Evolutionary conservation across 2,797 vertebrate genomes (phyloP), one percentile per base, ranked within the genome.

Genomic region (Pantherophis vulpinus): DNA sequence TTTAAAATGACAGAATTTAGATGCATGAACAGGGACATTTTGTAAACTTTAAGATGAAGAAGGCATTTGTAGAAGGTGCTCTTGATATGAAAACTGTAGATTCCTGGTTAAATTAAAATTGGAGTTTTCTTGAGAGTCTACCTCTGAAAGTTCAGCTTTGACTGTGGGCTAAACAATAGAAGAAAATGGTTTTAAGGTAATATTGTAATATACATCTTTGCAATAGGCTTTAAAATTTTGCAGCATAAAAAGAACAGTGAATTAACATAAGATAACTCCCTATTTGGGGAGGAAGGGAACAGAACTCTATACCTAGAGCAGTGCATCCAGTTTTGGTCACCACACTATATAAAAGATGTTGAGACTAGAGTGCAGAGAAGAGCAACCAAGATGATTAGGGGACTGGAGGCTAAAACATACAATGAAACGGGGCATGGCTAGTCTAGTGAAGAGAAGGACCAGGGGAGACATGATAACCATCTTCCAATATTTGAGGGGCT

Each of bases 191-290:
- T 32, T 89, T 87, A 90, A 94, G 91, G 90, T 90, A 88, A 93
- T 94, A 92, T 95, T 55, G 90, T 79, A 47, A 74, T 11, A 91
- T 92, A 56, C 56, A 94, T 37, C n/a, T 95, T 88, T 93, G 91
- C 20, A 58, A 90, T 27, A 60, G 10, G 13, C 9, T 87, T 10
- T 90, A 61, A 83, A 92, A 61, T 25, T 29, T 27, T 56, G 37
- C 14, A 8, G 1, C 14, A 3, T 54, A 3, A 55, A 25, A 25
- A 18, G 27, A 20, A 20, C 16, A 61, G 16, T 42, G n/a, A 2
- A 0, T 3, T 29, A 55, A 56, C 29, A 61, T 13, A 90, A 63
- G 29, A 23, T 8, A 55, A 55, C 27, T n/a, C 13, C 25, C 5
- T 42, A 3, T 66, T 74, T 54, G 56, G 23, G 4, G 20, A 13